phyloP scores from a whole-genome alignment of 2,113 vertebrate genomes.

The Meleagris gallopavo region DNA sequence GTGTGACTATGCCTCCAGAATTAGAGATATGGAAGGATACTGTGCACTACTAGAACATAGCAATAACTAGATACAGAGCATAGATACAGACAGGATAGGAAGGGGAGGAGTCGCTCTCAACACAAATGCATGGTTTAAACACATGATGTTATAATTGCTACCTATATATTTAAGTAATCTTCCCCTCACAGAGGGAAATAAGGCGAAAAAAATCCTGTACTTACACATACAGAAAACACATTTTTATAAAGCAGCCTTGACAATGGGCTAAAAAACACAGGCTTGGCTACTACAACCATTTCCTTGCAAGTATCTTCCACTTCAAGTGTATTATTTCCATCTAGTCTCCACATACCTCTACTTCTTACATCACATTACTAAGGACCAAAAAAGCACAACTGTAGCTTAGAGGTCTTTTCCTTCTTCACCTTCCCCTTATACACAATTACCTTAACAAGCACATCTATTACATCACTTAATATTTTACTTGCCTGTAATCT shows the following conservation, averaged over 20 bases:
- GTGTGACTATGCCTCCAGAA: neutral
- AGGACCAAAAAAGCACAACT: neutral
- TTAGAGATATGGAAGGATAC: neutral
- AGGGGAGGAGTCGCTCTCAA: neutral
- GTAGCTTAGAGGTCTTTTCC: neutral
- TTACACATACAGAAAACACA: neutral
- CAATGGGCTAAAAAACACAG: neutral
- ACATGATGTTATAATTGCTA: neutral
- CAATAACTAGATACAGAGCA: neutral
- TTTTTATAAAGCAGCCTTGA: neutral
- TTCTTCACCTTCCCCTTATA: neutral
- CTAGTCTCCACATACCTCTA: neutral
- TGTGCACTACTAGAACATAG: neutral
- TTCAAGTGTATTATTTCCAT: neutral
- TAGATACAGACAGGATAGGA: neutral
- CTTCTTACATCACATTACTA: neutral
- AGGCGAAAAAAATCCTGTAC: neutral
- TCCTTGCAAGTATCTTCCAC: neutral
- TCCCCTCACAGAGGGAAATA: neutral
- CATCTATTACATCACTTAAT: neutral
- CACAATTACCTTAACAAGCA: neutral
- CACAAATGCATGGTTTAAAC: neutral
- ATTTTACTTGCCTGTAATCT: slow-evolving; percentile 88
- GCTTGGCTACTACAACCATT: neutral
- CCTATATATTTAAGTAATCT: neutral